Evolutionary conservation across 2,797 vertebrate species (phyloP), one percentile per base, ranked within the genome.

Genomic region (Neosilurus hyrtlii): DNA sequence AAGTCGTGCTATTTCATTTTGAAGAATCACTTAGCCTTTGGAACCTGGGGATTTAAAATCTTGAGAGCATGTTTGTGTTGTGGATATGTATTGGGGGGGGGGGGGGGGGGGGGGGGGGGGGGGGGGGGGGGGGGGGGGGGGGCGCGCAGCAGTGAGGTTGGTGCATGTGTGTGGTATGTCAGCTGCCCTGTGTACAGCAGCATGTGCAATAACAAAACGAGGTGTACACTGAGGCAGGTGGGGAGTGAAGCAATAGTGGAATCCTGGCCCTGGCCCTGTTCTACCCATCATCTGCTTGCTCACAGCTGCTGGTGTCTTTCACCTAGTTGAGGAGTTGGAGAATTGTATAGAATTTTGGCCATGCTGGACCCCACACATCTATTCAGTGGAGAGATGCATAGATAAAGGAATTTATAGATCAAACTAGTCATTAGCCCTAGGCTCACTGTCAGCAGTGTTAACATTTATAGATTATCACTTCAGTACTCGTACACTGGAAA

Each of bases 141-240:
- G 20, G 43, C n/a, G n/a, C n/a, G 4, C 15, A 61, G 54, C 66
- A 71, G n/a, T 49, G 67, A 78, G 20, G 43, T 72, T 43, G 80
- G 30, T 84, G 52, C 61, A 72, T 74, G 63, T 62, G 63, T 86
- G 54, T 78, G 78, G 79, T 80, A 26, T 57, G 65, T 87, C 54
- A 59, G 76, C 54, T 78, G 67, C 14, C 61, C 51, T 14, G 22
- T 68, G 57, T 65, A 14, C 24, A 43, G 59, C 35, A 54, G 54
- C 84, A 88, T 89, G 88, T 91, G 86, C 78, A 83, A 88, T 79
- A 90, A 88, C 84, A 86, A 43, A 30, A 76, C 79, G 49, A 54
- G 61, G 61, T 15, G 71, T 70, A 65, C 52, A 73, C 10, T 54
- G 51, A 54, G 77, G 79, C 73, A 76, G 76, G 66, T 86, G 86